These are phyloP conservation scores for Syngnathus scovelli DNA, from an alignment of 2,113 vertebrate genomes.

Conservation along the genomic window DNA sequence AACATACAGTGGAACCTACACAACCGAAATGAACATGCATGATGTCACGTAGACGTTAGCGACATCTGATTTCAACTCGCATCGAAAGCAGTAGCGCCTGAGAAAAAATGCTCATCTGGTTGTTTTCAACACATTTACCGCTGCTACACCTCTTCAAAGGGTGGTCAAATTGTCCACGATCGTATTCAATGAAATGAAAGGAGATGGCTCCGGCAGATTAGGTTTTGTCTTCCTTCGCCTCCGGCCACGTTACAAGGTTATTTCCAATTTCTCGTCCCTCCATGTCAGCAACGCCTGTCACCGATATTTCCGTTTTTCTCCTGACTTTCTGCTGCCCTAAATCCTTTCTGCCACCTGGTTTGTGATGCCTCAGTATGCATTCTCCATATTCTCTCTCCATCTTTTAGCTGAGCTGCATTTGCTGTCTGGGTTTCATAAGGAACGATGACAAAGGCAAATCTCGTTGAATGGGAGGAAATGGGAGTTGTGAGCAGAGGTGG, in stretches of 20 bases:
- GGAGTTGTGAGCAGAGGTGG: slow-evolving; percentile 31
- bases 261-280: slow-evolving; percentile 27
- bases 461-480: slow-evolving; percentile 22
- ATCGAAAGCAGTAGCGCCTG: too few relatives aligned
- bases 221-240: neutral
- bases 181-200: neutral
- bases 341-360: slow-evolving; percentile 15
- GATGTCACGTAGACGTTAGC: neutral
- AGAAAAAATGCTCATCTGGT: too few relatives aligned
- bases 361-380: slow-evolving; percentile 14
- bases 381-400: slow-evolving; percentile 13
- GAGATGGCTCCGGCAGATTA: neutral
- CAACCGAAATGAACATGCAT: neutral
- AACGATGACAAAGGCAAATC: slow-evolving; percentile 25
- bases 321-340: slow-evolving; percentile 27
- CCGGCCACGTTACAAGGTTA: neutral
- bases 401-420: slow-evolving; percentile 12
- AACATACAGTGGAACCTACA: neutral
- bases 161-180: neutral
- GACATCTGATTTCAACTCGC: neutral
- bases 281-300: neutral
- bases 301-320: slow-evolving; percentile 14
- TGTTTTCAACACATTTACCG: neutral
- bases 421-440: slow-evolving; percentile 28
- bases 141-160: neutral